Base-by-base conservation (phyloP, 2,888 invertebrate species). In the Lithophane semibrunnea region DNA sequence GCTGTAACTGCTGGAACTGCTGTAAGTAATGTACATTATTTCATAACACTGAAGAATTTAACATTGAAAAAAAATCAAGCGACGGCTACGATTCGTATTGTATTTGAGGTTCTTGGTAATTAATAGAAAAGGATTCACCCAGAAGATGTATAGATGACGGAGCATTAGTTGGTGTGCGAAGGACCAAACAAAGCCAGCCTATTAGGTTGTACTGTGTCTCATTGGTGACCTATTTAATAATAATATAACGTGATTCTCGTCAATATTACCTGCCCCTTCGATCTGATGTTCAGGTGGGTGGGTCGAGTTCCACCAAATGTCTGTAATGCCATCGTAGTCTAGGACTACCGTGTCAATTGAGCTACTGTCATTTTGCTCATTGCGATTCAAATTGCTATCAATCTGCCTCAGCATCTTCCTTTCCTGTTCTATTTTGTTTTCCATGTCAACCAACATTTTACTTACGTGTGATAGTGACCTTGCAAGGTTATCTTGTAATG, bases 401-500 rank as follows among this genome's bases (percentile, higher is more conserved):
- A 77, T n/a, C 29, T 52, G 16, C 12, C 52, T n/a, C 13, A 75
- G 44, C n/a, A 10, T 9, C 18, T n/a, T 44, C 13, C 75, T 61
- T 75, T 75, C 75, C 18, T 3, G n/a, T 44, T 75, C 44, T 44
- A 75, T 29, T 75, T 44, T 75, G 7, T 18, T 2, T 54, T 75
- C 75, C 44, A 75, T 61, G 13, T 77, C 52, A 52, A 18, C 52
- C 13, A 75, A 76, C 61, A 75, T 75, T 18, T 44, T 16, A 13
- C 18, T 61, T 4, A 75, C 29, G 10, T 77, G 60, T 21, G 13
- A 29, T 52, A 75, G 18, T 52, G 75, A 61, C 8, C n/a, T 61
- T n/a, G 52, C 42, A 44, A 75, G 77, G 29, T 52, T 44, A 13
- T 77, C 10, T 77, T 52, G 44, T 63, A 77, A 29, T 7, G 16